Percentiles rank a stretch among this genome's conserved stretches.
phyloP scores from a whole-genome alignment of 2,888 invertebrate genomes.

The Idaea dimidiata region DNA sequence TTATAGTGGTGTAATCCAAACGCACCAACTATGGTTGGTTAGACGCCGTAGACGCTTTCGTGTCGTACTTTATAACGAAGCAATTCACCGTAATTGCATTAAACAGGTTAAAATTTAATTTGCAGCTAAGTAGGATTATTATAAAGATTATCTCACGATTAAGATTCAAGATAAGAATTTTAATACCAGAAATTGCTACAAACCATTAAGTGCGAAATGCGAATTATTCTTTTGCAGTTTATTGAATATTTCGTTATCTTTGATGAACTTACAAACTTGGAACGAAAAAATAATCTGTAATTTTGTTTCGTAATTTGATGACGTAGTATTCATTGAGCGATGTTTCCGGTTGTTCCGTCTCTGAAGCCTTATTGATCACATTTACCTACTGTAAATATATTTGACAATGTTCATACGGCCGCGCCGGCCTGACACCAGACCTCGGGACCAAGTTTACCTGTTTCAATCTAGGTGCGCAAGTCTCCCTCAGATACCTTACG shows the following conservation, averaged over 20 bases:
- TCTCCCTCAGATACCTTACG: no score
- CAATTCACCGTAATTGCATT: background rate
- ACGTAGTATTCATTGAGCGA: background rate
- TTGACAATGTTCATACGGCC: no score
- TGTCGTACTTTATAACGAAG: background rate
- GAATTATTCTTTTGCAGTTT: slow-evolving; percentile 55
- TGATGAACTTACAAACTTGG: background rate
- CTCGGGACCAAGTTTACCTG: no score
- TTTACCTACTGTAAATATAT: no score
- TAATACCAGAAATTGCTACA: slow-evolving; percentile 58
- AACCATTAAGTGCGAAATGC: slow-evolving; percentile 56
- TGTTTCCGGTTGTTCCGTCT: no score
- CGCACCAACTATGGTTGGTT: slow-evolving; percentile 37
- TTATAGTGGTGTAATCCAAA: slow-evolving; percentile 51
- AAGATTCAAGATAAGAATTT: no score
- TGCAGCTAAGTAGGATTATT: background rate
- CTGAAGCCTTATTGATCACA: no score
- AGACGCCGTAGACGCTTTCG: slow-evolving; percentile 32
- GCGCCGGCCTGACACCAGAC: no score
- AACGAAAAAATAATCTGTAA: background rate
- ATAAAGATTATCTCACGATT: no score
- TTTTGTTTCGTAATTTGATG: slow-evolving; percentile 9
- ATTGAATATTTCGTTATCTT: slow-evolving; percentile 44
- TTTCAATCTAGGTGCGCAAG: no score
- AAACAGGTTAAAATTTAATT: background rate